Base-by-base conservation (phyloP, 2,113 vertebrate species). In the Stercorarius parasiticus region DNA sequence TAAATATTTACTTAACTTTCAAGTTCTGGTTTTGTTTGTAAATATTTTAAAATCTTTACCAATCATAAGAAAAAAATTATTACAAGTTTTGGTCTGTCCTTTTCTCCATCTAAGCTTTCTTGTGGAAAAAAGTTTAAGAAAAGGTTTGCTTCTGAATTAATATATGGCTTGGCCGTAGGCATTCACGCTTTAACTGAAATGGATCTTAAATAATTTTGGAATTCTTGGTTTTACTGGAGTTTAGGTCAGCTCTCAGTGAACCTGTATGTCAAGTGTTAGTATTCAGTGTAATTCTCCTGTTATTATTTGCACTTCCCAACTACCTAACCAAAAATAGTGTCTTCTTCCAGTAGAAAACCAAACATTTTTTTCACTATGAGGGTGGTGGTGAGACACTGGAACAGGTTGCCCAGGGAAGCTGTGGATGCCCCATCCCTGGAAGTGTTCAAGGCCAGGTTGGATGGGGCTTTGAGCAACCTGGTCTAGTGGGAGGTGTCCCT, bases 211-310 rank as follows among this genome's bases (percentile, higher is more conserved):
- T 83, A 66, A 72, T 95, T 76, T 52, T 70, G 70, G 97, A 94
- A 90, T 89, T 59, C 21, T 94, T 93, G 56, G 23, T 18, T 97
- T 95, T 86, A 69, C 73, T 95, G 89, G 55, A 90, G 76, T 76
- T 87, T 34, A 91, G 82, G 64, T 96, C 94, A 84, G 43, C 18
- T 83, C 58, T 97, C 92, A 86, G 62, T 88, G 94, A 96, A 95
- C 82, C 77, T 80, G 17, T 66, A 56, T 49, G 53, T 95, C 73
- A 93, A 83, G 78, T 80, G 38, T 66, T 88, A 93, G 13, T 16
- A 66, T 74, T 93, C 76, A 81, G 29, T 94, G n/a, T 72, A 70
- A 81, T 82, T 94, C 77, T 96, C 50, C 71, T 94, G 71, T 85
- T 95, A 34, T 26, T 95, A 78, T 15, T 61, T 17, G 26, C 61